These are phyloP conservation scores for Pelecanus crispus DNA, from an alignment of 2,113 vertebrate species.

Conservation along the genomic window DNA sequence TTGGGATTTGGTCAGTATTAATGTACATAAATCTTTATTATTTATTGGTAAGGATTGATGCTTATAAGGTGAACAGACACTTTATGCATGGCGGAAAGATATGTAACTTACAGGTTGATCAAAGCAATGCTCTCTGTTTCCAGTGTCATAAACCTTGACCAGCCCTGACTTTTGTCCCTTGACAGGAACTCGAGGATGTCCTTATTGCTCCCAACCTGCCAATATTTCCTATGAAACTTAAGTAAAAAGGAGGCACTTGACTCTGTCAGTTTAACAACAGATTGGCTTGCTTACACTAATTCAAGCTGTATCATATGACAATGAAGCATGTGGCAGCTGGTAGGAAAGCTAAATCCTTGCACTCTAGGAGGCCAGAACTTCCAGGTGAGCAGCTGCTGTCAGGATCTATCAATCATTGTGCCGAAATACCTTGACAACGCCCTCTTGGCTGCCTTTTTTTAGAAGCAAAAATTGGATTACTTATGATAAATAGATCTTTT, in stretches of 20 bases:
- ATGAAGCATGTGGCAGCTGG: background rate
- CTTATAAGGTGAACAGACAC: background rate
- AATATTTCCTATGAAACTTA: background rate
- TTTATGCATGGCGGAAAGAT: background rate
- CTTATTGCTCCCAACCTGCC: background rate
- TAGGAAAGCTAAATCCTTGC: background rate
- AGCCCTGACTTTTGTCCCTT: background rate
- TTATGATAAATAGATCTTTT: background rate
- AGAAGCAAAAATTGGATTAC: background rate
- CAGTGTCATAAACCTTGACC: background rate
- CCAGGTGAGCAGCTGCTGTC: slow-evolving; percentile 8
- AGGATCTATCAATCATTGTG: background rate
- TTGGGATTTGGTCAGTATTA: slow-evolving; percentile 6
- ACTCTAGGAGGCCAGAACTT: background rate
- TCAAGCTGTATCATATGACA: background rate
- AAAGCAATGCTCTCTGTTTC: background rate
- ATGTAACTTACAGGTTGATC: background rate
- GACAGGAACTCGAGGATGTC: background rate
- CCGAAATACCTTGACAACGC: background rate
- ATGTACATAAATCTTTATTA: background rate
- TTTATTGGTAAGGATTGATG: background rate
- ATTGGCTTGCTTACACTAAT: background rate
- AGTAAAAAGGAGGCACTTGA: background rate
- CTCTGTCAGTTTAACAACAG: background rate
- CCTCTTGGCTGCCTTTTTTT: background rate